These are phyloP conservation scores for Mycetomoellerius zeteki DNA, from an alignment of 1,140 invertebrate genomes.

Conservation along the genomic window DNA sequence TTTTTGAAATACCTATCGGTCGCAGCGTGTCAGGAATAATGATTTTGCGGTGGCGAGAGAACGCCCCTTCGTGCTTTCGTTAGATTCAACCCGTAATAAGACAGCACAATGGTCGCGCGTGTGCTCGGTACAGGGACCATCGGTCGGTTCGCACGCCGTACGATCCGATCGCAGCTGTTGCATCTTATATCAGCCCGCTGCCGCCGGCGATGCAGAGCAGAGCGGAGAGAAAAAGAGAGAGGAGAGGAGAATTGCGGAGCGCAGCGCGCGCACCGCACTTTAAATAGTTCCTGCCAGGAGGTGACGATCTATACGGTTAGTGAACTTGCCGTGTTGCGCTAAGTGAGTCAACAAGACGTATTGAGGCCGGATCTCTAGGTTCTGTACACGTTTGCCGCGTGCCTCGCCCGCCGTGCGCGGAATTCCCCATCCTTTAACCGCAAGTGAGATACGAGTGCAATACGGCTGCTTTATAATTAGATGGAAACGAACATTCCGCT, in stretches of 20 bases:
- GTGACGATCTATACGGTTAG: constrained; percentile 77
- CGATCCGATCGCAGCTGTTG: constrained; percentile 78
- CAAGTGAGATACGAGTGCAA: constrained; percentile 60
- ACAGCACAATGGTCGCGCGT: constrained; percentile 72
- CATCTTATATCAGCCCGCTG: constrained; percentile 72
- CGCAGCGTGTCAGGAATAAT: constrained; percentile 49
- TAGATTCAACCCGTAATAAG: constrained; percentile 68
- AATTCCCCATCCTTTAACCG: constrained; percentile 59
- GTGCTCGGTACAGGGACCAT: constrained; percentile 68
- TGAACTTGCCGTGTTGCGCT: constrained; percentile 65
- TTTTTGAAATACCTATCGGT: constrained; percentile 47
- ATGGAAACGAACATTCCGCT: constrained; percentile 53
- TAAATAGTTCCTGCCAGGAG: constrained; percentile 74
- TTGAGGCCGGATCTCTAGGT: constrained; percentile 50
- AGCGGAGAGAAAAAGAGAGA: not conserved
- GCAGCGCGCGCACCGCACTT: constrained; percentile 52
- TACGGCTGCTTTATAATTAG: constrained; percentile 61
- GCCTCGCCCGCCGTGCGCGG: constrained; percentile 32
- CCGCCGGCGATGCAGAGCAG: constrained; percentile 20
- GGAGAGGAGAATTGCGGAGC: not conserved
- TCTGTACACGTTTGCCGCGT: not conserved
- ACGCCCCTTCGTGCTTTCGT: constrained; percentile 61
- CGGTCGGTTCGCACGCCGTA: constrained; percentile 70
- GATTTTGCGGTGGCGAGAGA: constrained; percentile 59
- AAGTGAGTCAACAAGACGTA: constrained; percentile 64